phyloP scores from a whole-genome alignment of 2,888 invertebrate genomes.

The Disparrhopalites patrizii region DNA sequence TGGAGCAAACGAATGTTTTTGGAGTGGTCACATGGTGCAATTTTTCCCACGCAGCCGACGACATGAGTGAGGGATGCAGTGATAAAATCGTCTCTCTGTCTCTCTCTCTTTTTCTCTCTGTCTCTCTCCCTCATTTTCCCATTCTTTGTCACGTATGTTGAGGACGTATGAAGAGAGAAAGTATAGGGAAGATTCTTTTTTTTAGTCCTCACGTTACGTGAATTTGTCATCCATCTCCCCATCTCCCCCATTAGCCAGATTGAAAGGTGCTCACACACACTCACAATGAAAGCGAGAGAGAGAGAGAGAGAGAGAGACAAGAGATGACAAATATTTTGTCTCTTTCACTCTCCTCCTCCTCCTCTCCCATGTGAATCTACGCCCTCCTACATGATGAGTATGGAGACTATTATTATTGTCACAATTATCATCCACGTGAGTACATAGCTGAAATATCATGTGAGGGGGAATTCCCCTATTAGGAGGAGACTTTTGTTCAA shows the following conservation, averaged over 20 bases:
- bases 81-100: background rate
- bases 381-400: too few species aligned
- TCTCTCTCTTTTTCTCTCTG: slow-evolving; percentile 1
- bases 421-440: too few species aligned
- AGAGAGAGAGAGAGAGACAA: background rate
- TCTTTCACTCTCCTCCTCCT: slow-evolving; percentile 5
- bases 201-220: background rate
- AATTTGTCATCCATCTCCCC: slow-evolving; percentile 20
- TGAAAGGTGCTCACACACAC: slow-evolving; percentile 27
- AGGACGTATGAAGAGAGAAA: too few species aligned
- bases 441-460: too few species aligned
- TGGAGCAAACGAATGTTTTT: background rate
- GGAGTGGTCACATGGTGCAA: slow-evolving; percentile 21
- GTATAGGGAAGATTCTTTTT: too few species aligned
- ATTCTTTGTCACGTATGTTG: too few species aligned
- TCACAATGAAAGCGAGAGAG: too few species aligned
- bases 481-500: too few species aligned
- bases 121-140: background rate
- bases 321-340: slow-evolving; percentile 26
- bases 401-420: too few species aligned
- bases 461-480: too few species aligned
- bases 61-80: background rate
- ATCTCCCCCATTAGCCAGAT: slow-evolving; percentile 29
- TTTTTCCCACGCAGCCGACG: slow-evolving; percentile 20
- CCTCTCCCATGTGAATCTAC: too few species aligned